These are phyloP conservation scores for Tenualosa ilisha DNA, from an alignment of 2,797 vertebrate species.

Conservation along the genomic window DNA sequence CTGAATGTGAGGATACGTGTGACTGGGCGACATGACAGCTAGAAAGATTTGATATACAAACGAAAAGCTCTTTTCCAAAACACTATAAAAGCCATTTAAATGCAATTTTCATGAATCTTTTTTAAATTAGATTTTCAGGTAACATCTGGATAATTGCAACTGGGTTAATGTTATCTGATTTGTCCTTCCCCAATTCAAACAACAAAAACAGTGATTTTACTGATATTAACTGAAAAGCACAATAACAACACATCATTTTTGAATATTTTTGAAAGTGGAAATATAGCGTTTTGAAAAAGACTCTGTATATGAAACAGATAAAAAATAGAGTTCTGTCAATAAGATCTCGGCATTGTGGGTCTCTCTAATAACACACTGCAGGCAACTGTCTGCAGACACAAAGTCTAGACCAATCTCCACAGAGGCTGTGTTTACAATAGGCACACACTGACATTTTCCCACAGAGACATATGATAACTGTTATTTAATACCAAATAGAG, in stretches of 20 bases:
- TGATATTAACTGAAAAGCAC: too few species aligned
- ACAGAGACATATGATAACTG: not conserved
- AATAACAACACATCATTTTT: too few species aligned
- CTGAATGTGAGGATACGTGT: not conserved
- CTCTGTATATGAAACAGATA: not conserved
- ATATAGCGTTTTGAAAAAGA: not conserved
- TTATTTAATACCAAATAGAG: not conserved
- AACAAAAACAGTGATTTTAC: too few species aligned
- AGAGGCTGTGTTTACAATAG: not conserved
- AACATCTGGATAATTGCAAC: too few species aligned
- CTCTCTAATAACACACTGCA: not conserved
- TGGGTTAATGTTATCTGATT: too few species aligned
- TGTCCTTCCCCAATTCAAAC: too few species aligned
- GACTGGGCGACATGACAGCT: not conserved
- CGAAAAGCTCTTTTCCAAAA: too few species aligned
- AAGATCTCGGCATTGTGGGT: not conserved
- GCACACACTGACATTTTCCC: not conserved
- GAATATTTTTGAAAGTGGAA: too few species aligned
- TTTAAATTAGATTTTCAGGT: too few species aligned
- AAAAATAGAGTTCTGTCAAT: not conserved
- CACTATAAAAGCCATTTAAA: too few species aligned
- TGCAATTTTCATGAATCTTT: too few species aligned
- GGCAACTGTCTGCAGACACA: not conserved
- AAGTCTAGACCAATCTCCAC: not conserved
- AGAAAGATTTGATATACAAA: not conserved